A percentile compares a stretch with the other conserved stretches of the same genome.
phyloP scores from a whole-genome alignment of 2,888 invertebrate genomes.

The Reticulitermes lucifugus region DNA sequence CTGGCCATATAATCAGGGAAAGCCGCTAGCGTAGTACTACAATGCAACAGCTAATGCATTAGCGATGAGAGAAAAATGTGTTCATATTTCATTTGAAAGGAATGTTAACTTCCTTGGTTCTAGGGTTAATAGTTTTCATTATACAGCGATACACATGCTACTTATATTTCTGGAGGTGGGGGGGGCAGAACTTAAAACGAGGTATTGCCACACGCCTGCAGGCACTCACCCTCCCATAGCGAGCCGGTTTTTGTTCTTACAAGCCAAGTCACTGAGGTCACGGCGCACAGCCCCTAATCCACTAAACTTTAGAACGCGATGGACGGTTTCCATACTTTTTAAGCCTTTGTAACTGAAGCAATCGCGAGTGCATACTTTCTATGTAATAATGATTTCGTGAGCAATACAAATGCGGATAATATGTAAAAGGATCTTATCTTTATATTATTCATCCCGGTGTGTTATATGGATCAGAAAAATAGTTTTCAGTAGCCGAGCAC shows the following conservation, averaged over 20 bases:
- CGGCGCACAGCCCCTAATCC: no score
- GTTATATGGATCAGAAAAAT: no score
- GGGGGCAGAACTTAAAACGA: neutral
- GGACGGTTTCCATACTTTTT: no score
- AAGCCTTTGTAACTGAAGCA: no score
- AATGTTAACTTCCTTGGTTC: neutral
- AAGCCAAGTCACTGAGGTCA: no score
- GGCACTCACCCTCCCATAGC: neutral
- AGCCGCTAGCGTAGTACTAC: neutral
- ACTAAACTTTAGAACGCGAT: no score
- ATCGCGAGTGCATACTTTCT: no score
- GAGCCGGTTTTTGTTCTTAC: neutral
- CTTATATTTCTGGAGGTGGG: neutral
- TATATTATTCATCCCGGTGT: no score
- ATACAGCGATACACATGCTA: neutral
- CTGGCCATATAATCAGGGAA: neutral
- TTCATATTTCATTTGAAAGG: conserved; percentile 9
- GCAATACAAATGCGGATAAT: no score
- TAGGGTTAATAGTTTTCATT: conserved; percentile 6
- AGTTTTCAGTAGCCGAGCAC: no score
- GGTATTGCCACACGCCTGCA: neutral
- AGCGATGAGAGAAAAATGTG: neutral
- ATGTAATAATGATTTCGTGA: no score
- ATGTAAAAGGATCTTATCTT: no score
- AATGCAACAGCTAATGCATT: neutral